These are phyloP conservation scores for Takifugu rubripes DNA, from an alignment of 2,797 vertebrate genomes.

Conservation along the genomic window DNA sequence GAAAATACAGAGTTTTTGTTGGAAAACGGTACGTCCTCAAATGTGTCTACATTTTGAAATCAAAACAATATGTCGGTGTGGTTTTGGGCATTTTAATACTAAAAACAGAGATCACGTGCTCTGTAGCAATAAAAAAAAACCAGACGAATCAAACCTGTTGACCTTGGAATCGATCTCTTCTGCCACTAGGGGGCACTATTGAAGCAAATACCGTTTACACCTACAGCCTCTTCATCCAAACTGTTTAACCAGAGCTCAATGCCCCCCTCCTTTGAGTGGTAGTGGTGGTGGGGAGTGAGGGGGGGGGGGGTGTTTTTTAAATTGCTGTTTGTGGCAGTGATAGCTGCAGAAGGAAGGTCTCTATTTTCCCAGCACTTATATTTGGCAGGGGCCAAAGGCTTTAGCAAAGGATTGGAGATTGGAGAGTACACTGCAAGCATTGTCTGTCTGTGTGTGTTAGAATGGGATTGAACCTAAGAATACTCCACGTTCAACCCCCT, in stretches of 20 bases:
- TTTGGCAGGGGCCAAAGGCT: conserved; percentile 36
- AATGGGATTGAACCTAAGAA: conserved; percentile 34
- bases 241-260: conserved; percentile 29
- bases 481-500: conserved; percentile 15
- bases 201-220: conserved; percentile 46
- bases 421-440: conserved; percentile 17
- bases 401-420: conserved; percentile 34
- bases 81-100: no score
- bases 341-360: conserved; percentile 53
- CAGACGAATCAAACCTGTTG: no score
- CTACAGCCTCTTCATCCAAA: conserved; percentile 20
- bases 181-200: conserved; percentile 71
- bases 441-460: conserved; percentile 10
- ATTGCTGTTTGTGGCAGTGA: conserved; percentile 51
- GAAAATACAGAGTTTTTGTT: no score
- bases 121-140: no score
- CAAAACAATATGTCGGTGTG: no score
- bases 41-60: no score
- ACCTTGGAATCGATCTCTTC: neutral
- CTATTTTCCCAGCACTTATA: conserved; percentile 50
- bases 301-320: conserved; percentile 29
- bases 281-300: no score
- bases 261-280: no score
- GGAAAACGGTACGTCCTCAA: no score
- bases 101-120: no score